Percentiles rank a stretch among this genome's conserved stretches.
These are phyloP conservation scores for Gnathonemus longibarbis DNA, from an alignment of 2,113 vertebrate species.

Conservation along the genomic window DNA sequence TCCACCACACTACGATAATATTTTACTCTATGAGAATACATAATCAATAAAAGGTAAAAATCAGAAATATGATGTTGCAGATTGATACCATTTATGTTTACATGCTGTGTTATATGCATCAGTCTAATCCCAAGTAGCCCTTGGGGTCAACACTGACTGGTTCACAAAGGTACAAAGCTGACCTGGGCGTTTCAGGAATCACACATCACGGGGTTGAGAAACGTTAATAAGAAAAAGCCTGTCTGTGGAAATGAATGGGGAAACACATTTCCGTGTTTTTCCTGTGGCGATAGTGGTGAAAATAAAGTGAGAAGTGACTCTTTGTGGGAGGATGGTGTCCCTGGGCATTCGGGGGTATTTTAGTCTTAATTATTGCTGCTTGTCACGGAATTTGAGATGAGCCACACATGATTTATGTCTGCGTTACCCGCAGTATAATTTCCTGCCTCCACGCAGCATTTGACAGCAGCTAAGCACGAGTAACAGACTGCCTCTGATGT, in stretches of 20 bases:
- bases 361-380: slow-evolving; percentile 26
- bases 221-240: neutral
- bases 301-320: slow-evolving; percentile 18
- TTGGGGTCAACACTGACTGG: neutral
- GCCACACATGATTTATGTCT: slow-evolving; percentile 14
- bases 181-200: neutral
- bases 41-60: neutral
- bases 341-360: slow-evolving; percentile 16
- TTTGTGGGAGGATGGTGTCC: slow-evolving; percentile 11
- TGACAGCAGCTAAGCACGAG: neutral
- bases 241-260: slow-evolving; percentile 5
- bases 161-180: neutral
- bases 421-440: slow-evolving; percentile 11
- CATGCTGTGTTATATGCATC: neutral
- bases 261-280: slow-evolving; percentile 13
- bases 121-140: neutral
- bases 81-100: neutral
- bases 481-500: neutral
- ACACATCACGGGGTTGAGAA: neutral
- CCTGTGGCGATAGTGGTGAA: slow-evolving; percentile 5
- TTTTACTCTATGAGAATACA: neutral
- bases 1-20: neutral
- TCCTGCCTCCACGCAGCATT: slow-evolving; percentile 7
- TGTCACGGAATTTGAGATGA: slow-evolving; percentile 14
- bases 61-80: neutral